Evolutionary conservation across 2,797 vertebrate species (phyloP), one percentile per base, ranked within the genome.

Genomic region (Enoplosus armatus): DNA sequence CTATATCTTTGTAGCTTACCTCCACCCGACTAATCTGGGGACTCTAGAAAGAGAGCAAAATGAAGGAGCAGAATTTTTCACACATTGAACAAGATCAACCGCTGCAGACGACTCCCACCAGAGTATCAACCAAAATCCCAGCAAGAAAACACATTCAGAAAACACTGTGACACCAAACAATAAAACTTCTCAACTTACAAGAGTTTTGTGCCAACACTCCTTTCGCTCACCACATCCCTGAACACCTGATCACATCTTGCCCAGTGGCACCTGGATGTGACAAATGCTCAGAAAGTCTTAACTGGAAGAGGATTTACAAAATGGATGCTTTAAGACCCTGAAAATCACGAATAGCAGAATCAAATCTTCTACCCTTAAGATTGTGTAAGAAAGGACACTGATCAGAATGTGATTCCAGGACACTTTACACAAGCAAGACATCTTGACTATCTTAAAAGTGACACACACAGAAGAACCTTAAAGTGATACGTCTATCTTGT

Each of bases 401-500:
- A 70, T 45, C 7, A 45, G 31, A 50, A 27, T 2, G 22, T 29
- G 22, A 65, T 65, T 58, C 29, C 15, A 65, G 11, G 39, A 54
- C 50, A 51, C 14, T 45, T 26, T 37, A 33, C 53, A 58, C 8
- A 3, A 66, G 39, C 33, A 24, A 69, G 12, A 65, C 53, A 35
- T 33, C 14, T 12, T 33, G 37, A 27, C 7, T 26, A 63, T 45
- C 27, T 45, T 69, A 7, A 50, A 68, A 68, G 35, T 48, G 31
- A 50, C 31, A 26, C 31, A 26, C 39, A 62, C 48, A 22, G 55
- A 67, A 51, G 15, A 59, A 29, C 27, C 2, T 27, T 41, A 60
- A 67, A 54, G 16, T 56, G 15, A 67, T 20, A 56, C 16, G 39
- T 66, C 31, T n/a, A 48, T 72, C 12, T 59, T 56, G 68, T 50